phyloP scores from a whole-genome alignment of 1,140 invertebrate species.

The Danaus plexippus region DNA sequence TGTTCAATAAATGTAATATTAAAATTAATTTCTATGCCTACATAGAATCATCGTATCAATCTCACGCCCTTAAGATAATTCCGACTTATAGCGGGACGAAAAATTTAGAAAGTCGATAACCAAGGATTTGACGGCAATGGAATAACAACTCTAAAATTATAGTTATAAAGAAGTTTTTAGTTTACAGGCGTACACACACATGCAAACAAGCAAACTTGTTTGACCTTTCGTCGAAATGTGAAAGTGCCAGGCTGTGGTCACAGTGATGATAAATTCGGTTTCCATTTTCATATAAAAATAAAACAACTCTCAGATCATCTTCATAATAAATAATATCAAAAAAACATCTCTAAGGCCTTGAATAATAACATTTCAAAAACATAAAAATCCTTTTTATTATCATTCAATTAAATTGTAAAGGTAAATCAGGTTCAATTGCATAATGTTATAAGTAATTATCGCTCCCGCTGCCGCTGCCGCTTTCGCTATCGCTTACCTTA shows the following conservation, averaged over 20 bases:
- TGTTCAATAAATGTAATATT: no score
- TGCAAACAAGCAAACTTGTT: slow-evolving; percentile 29
- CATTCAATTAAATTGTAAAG: no score
- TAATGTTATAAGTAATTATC: no score
- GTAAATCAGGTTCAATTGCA: no score
- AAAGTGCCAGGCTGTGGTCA: slow-evolving; percentile 34
- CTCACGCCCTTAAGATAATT: slow-evolving; percentile 16
- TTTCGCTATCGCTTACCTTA: slow-evolving; percentile 10
- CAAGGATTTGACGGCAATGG: no score
- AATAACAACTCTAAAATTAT: no score
- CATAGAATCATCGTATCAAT: background rate
- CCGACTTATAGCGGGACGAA: slow-evolving; percentile 22
- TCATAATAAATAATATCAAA: background rate
- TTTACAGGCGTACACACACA: slow-evolving; percentile 19
- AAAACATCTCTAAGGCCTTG: no score
- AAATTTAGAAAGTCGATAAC: slow-evolving; percentile 50
- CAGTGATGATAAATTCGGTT: slow-evolving; percentile 9
- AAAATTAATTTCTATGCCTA: no score
- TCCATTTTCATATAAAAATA: background rate
- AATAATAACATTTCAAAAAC: no score
- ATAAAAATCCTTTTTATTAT: no score
- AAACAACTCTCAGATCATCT: background rate
- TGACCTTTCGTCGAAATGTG: slow-evolving; percentile 52
- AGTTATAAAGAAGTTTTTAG: no score
- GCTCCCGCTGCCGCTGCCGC: no score